phyloP scores from a whole-genome alignment of 1,140 invertebrate species.

The Nasonia vitripennis region DNA sequence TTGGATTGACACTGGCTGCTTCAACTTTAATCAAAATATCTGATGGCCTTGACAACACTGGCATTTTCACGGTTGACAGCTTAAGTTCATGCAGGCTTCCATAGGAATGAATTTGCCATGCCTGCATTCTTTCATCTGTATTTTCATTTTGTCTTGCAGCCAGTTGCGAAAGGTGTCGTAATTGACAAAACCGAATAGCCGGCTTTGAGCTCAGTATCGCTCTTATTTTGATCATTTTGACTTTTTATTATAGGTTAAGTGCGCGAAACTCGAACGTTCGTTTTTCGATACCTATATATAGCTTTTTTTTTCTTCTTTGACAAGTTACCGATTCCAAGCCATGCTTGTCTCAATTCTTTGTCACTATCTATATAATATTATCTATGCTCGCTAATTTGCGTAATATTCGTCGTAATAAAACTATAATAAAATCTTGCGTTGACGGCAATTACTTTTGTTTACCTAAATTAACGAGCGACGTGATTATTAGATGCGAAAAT shows the following conservation, averaged over 20 bases:
- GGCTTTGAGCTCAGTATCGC: neutral
- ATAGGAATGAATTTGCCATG: constrained; percentile 88
- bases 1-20: constrained; percentile 92
- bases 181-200: neutral
- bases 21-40: constrained; percentile 88
- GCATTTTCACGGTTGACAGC: constrained; percentile 79
- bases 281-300: too few relatives aligned
- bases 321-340: too few relatives aligned
- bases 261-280: neutral
- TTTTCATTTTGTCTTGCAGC: constrained; percentile 50
- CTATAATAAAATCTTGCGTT: too few relatives aligned
- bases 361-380: too few relatives aligned
- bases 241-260: constrained; percentile 1
- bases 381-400: too few relatives aligned
- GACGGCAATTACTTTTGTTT: too few relatives aligned
- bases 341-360: too few relatives aligned
- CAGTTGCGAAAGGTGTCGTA: constrained; percentile 30
- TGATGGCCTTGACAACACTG: constrained; percentile 81
- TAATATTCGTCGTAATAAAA: too few relatives aligned
- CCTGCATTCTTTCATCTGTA: constrained; percentile 77
- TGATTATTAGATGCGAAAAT: too few relatives aligned
- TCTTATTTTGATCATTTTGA: constrained; percentile 44
- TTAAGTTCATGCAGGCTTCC: constrained; percentile 82
- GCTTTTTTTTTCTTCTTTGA: too few relatives aligned
- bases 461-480: too few relatives aligned